phyloP scores from a whole-genome alignment of 2,113 vertebrate genomes.

The Casuarius casuarius region DNA sequence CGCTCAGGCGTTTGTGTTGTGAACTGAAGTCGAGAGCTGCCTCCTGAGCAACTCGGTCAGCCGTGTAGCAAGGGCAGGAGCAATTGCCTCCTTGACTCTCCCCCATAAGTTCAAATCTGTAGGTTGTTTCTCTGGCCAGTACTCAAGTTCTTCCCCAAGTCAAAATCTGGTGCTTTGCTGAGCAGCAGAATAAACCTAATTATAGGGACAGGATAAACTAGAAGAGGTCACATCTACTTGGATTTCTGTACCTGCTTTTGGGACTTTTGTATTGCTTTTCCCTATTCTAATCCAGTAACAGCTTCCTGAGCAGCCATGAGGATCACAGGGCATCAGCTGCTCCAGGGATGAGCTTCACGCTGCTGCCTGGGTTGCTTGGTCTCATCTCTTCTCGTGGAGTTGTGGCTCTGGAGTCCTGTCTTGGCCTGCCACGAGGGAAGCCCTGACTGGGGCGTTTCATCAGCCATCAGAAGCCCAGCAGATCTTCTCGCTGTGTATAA shows the following conservation, averaged over 20 bases:
- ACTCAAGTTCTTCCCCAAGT: too few species aligned
- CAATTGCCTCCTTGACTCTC: background rate
- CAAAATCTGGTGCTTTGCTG: background rate
- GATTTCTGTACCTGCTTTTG: background rate
- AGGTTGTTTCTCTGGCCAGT: background rate
- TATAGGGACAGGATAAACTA: background rate
- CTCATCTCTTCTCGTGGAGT: background rate
- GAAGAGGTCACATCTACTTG: background rate
- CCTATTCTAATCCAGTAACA: background rate
- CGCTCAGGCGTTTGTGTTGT: background rate
- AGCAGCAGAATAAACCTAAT: background rate
- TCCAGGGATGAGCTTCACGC: too few species aligned
- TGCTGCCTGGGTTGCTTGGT: background rate
- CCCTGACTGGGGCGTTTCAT: too few species aligned
- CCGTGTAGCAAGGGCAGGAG: background rate
- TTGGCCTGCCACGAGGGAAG: too few species aligned
- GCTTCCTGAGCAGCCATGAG: too few species aligned
- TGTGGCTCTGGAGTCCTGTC: too few species aligned
- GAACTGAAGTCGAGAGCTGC: background rate
- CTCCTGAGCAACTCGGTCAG: background rate
- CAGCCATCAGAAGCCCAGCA: too few species aligned
- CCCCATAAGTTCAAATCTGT: background rate
- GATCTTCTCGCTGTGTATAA: background rate
- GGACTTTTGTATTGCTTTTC: background rate
- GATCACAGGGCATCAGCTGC: too few species aligned